phyloP scores from a whole-genome alignment of 2,113 vertebrate genomes.

The Cinclus mexicanus region DNA sequence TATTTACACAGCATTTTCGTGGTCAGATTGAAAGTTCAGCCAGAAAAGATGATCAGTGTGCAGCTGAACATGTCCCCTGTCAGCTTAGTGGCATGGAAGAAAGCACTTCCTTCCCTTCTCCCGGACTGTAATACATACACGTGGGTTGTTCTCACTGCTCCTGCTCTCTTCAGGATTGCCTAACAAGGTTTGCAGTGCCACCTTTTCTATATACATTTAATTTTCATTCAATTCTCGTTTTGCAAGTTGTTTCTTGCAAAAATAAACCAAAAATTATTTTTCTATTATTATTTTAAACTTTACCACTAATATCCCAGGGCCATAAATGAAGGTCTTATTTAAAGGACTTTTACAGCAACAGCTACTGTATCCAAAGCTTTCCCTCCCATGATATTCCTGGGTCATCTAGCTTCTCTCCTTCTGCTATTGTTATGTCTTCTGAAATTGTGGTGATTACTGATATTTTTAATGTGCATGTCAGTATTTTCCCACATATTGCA shows the following conservation, averaged over 20 bases:
- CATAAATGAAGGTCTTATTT: neutral
- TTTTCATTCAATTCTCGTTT: neutral
- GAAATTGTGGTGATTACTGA: neutral
- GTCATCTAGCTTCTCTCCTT: neutral
- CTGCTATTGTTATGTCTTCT: neutral
- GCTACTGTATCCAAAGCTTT: neutral
- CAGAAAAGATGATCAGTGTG: neutral
- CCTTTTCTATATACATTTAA: neutral
- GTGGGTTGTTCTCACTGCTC: neutral
- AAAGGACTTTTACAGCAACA: neutral
- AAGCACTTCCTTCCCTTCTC: neutral
- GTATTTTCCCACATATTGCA: neutral
- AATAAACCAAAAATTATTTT: neutral
- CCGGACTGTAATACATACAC: neutral
- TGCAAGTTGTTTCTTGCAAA: neutral
- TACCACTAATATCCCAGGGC: neutral
- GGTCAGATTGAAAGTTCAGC: neutral
- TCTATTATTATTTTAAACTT: neutral
- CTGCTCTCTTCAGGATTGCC: neutral
- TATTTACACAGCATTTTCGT: neutral
- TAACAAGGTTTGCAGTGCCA: neutral
- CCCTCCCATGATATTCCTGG: neutral
- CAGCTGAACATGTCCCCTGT: neutral
- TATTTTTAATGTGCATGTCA: neutral
- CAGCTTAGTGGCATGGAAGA: neutral